phyloP scores from a whole-genome alignment of 2,113 vertebrate genomes.

The Nestor notabilis region DNA sequence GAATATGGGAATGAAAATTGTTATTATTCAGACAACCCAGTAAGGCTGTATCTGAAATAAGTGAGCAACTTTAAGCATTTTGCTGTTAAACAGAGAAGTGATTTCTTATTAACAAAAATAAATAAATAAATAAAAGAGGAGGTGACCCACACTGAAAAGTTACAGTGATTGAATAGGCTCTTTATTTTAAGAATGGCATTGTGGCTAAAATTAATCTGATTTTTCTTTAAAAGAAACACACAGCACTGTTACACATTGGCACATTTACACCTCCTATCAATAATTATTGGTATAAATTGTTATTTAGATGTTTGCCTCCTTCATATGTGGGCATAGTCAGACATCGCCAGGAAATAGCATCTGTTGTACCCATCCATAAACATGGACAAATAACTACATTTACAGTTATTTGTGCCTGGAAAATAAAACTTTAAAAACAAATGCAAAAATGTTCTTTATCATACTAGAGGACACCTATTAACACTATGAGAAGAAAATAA shows the following conservation, averaged over 20 bases:
- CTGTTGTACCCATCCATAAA: conserved; percentile 11
- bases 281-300: conserved; percentile 37
- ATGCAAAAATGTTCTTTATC: background rate
- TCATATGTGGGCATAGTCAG: background rate
- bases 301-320: conserved; percentile 19
- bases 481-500: background rate
- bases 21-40: background rate
- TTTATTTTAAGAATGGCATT: background rate
- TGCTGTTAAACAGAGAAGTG: background rate
- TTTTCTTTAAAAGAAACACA: background rate
- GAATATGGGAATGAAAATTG: background rate
- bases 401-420: conserved; percentile 1
- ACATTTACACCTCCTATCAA: background rate
- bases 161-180: background rate
- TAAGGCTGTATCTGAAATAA: background rate
- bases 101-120: background rate
- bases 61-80: background rate
- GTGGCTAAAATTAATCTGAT: background rate
- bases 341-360: background rate
- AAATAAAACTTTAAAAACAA: conserved; percentile 9
- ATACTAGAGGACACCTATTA: background rate
- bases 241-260: background rate
- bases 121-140: background rate
- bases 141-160: background rate
- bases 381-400: background rate